Conservation (phyloP, 2,797 vertebrate genomes). For the Rallus crepitans region DNA sequence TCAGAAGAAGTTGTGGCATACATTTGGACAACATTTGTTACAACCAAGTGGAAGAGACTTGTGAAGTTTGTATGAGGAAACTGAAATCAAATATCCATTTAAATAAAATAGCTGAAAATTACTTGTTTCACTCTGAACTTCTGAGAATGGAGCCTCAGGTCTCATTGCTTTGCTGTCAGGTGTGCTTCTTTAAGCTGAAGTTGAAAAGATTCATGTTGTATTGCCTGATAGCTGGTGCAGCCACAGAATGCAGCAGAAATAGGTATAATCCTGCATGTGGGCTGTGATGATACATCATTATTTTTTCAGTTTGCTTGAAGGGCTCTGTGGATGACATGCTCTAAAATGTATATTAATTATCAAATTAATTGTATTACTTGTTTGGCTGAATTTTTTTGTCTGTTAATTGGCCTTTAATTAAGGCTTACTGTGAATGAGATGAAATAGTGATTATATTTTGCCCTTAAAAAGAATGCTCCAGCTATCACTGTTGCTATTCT, state of each 20-base stretch:
- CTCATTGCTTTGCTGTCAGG: background rate
- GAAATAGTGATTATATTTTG: slow-evolving; percentile 8
- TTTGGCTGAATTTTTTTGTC: slow-evolving; percentile 34
- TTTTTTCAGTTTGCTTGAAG: background rate
- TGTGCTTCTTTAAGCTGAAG: slow-evolving; percentile 3
- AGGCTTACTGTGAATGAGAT: background rate
- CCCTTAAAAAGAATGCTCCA: background rate
- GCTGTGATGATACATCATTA: background rate
- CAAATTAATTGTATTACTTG: background rate
- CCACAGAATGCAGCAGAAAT: background rate
- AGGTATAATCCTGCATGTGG: background rate
- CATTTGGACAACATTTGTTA: background rate
- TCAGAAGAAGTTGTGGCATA: background rate
- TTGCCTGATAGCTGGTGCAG: background rate
- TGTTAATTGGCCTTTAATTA: slow-evolving; percentile 35
- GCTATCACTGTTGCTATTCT: slow-evolving; percentile 19
- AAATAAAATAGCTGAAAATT: background rate
- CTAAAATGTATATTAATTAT: background rate
- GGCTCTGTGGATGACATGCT: background rate
- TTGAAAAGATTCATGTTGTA: background rate
- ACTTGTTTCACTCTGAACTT: background rate
- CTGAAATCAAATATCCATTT: background rate
- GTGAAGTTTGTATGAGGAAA: background rate
- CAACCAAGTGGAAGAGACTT: background rate
- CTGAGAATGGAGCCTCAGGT: background rate